These are phyloP conservation scores for Spea bombifrons DNA, from an alignment of 2,113 vertebrate genomes.

Conservation along the genomic window DNA sequence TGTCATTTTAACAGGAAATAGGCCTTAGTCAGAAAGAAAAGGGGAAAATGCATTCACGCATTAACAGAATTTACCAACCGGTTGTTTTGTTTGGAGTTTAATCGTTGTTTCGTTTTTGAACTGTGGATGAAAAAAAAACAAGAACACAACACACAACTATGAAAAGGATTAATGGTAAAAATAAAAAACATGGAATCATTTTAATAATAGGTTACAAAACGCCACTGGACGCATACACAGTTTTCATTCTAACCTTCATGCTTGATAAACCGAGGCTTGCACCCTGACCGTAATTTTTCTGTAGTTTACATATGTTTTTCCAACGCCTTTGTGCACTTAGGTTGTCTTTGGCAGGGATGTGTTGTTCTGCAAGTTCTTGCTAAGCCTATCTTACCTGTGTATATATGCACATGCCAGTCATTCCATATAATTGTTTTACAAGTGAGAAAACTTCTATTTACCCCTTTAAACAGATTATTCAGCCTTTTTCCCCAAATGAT, in stretches of 20 bases:
- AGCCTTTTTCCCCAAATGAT: no score
- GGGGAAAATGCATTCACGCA: slow-evolving; percentile 4
- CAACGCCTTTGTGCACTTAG: no score
- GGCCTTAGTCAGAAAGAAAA: slow-evolving; percentile 23
- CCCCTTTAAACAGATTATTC: no score
- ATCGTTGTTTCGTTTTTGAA: slow-evolving; percentile 27
- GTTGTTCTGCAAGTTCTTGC: no score
- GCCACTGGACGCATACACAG: neutral
- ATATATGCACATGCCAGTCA: no score
- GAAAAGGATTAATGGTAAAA: slow-evolving; percentile 22
- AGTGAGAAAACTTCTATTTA: no score
- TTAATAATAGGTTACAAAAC: slow-evolving; percentile 6
- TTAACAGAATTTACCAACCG: slow-evolving; percentile 19
- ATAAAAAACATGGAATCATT: slow-evolving; percentile 20
- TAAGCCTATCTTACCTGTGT: no score
- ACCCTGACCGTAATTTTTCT: no score
- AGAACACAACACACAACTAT: slow-evolving; percentile 13
- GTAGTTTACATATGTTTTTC: no score
- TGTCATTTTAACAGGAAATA: slow-evolving; percentile 13
- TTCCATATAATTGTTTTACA: no score
- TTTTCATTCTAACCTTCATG: neutral
- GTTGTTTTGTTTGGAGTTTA: slow-evolving; percentile 32
- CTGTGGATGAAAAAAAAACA: slow-evolving; percentile 27
- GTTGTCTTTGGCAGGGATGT: no score
- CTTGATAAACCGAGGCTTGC: no score